phyloP scores from a whole-genome alignment of 2,113 vertebrate species.

The Acinonyx jubatus region DNA sequence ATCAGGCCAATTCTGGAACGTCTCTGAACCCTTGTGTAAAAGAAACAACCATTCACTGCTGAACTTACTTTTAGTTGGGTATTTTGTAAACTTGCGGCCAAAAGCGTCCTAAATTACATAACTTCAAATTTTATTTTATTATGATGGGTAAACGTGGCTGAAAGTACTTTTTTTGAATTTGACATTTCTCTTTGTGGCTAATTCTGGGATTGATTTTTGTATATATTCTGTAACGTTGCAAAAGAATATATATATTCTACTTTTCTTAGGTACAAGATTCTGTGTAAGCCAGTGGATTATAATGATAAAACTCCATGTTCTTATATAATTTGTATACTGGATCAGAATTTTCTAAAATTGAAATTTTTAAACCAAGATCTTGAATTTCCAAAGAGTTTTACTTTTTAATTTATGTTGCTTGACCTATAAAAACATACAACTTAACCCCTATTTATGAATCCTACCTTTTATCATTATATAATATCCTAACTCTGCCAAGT shows the following conservation, averaged over 20 bases:
- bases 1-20: not conserved
- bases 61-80: not conserved
- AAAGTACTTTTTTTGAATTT: not conserved
- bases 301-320: not conserved
- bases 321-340: not conserved
- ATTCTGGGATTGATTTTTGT: not conserved
- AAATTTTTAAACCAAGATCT: not conserved
- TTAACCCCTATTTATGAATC: not conserved
- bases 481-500: not conserved
- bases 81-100: not conserved
- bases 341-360: constrained; percentile 3
- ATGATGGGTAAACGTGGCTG: not conserved
- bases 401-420: not conserved
- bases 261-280: not conserved
- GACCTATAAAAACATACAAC: not conserved
- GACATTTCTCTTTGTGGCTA: not conserved
- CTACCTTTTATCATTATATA: not conserved
- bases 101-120: not conserved
- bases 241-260: not conserved
- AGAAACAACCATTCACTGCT: not conserved
- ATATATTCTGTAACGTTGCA: not conserved
- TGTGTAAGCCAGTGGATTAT: not conserved
- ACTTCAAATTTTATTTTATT: not conserved
- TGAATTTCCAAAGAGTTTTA: not conserved
- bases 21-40: not conserved